phyloP scores from a whole-genome alignment of 2,888 invertebrate genomes.

The Ectobius pallidus region DNA sequence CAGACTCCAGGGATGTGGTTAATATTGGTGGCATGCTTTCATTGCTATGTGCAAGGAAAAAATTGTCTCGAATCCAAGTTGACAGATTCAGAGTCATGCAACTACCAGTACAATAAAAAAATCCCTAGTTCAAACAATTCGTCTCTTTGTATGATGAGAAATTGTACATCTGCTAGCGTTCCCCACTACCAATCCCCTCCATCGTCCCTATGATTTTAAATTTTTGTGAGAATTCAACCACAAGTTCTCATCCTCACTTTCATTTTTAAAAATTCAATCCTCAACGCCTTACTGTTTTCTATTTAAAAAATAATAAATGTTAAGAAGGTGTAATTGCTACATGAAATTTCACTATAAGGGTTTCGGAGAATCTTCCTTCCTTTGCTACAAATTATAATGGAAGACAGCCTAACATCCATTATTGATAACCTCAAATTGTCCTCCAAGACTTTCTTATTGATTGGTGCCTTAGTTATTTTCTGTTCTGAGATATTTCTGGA shows the following conservation, averaged over 20 bases:
- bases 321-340: not conserved
- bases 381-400: no score
- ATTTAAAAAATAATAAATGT: not conserved
- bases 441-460: no score
- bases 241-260: not conserved
- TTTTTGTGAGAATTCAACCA: conserved; percentile 28
- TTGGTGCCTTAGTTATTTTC: no score
- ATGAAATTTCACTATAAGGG: not conserved
- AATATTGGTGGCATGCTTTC: no score
- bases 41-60: no score
- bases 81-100: conserved; percentile 17
- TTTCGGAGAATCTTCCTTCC: no score
- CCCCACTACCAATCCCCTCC: not conserved
- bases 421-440: no score
- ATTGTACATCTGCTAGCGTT: not conserved
- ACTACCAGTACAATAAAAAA: not conserved
- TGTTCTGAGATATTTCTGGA: no score
- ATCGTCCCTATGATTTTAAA: conserved; percentile 10
- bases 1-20: no score
- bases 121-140: conserved; percentile 1
- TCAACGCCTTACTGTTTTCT: not conserved
- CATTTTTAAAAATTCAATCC: not conserved
- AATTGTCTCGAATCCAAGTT: not conserved
- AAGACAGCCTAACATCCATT: no score
- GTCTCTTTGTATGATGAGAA: conserved; percentile 20